phyloP scores from a whole-genome alignment of 2,113 vertebrate species.

The Lepisosteus oculatus region DNA sequence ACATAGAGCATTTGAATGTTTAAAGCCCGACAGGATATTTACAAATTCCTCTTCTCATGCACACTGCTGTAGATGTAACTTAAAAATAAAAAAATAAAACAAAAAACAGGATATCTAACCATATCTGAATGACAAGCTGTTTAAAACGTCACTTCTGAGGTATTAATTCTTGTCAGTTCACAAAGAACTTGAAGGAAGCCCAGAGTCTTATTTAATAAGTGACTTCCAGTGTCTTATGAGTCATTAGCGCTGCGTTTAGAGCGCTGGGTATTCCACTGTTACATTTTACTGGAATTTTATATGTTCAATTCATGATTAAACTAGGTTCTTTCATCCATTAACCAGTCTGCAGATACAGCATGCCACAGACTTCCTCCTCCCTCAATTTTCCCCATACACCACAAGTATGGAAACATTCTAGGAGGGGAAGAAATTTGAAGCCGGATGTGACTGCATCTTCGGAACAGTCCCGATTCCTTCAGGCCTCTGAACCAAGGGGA shows the following conservation, averaged over 20 bases:
- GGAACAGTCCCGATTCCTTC: constrained; percentile 93
- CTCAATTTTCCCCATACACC: constrained; percentile 87
- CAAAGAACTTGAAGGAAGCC: constrained; percentile 75
- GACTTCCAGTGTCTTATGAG: constrained; percentile 82
- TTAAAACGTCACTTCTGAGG: constrained; percentile 74
- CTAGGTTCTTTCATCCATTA: constrained; percentile 87
- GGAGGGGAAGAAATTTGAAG: constrained; percentile 71
- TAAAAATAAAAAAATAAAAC: constrained; percentile 55
- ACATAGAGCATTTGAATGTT: not conserved
- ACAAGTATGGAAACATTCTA: constrained; percentile 85
- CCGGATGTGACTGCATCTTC: constrained; percentile 89
- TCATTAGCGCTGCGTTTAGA: constrained; percentile 85
- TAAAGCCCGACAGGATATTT: constrained; percentile 3
- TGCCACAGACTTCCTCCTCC: constrained; percentile 87
- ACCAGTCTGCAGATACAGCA: constrained; percentile 75
- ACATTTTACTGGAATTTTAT: constrained; percentile 86
- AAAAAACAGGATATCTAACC: constrained; percentile 65
- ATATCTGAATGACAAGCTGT: constrained; percentile 71
- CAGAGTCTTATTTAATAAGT: constrained; percentile 85
- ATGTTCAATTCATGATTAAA: constrained; percentile 89
- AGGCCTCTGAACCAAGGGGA: constrained; percentile 91
- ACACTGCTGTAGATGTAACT: constrained; percentile 62
- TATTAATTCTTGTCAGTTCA: constrained; percentile 80
- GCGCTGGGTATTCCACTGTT: constrained; percentile 82
- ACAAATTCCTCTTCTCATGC: constrained; percentile 17